Evolutionary conservation across 2,797 vertebrate species (phyloP).

Genomic region (Alauda arvensis): DNA sequence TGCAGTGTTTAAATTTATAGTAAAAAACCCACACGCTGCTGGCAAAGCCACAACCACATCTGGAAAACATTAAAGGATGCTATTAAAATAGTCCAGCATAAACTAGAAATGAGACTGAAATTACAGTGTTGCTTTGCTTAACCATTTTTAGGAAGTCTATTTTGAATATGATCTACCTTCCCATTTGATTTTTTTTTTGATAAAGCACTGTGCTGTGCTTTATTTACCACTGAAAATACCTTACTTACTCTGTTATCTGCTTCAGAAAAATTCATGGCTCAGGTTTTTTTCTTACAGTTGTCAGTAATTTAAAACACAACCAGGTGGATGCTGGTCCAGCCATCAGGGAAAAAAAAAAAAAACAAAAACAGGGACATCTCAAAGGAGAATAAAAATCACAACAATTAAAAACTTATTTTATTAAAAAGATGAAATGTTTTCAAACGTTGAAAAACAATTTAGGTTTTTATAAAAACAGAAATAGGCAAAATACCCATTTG

Average conservation of each 20-base stretch:
- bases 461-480: slow-evolving; percentile 60
- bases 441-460: slow-evolving; percentile 33
- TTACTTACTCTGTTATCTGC: neutral
- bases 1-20: slow-evolving; percentile 94
- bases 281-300: neutral
- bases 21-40: slow-evolving; percentile 83
- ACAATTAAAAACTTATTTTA: slow-evolving; percentile 60
- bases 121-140: slow-evolving; percentile 49
- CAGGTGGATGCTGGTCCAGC: neutral
- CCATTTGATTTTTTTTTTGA: neutral
- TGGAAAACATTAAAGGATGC: slow-evolving; percentile 84
- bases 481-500: slow-evolving; percentile 64
- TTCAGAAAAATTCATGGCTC: neutral
- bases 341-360: neutral
- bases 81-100: slow-evolving; percentile 72
- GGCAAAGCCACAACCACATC: slow-evolving; percentile 81
- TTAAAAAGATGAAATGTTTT: slow-evolving; percentile 62
- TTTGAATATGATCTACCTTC: slow-evolving; percentile 2
- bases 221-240: neutral
- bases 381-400: slow-evolving; percentile 7
- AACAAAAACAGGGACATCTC: neutral
- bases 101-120: slow-evolving; percentile 63
- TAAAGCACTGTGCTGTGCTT: neutral
- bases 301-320: neutral
- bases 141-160: slow-evolving; percentile 43